Base-by-base conservation (phyloP, 2,797 vertebrate genomes). In the Parauchenoglanis punctatus region DNA sequence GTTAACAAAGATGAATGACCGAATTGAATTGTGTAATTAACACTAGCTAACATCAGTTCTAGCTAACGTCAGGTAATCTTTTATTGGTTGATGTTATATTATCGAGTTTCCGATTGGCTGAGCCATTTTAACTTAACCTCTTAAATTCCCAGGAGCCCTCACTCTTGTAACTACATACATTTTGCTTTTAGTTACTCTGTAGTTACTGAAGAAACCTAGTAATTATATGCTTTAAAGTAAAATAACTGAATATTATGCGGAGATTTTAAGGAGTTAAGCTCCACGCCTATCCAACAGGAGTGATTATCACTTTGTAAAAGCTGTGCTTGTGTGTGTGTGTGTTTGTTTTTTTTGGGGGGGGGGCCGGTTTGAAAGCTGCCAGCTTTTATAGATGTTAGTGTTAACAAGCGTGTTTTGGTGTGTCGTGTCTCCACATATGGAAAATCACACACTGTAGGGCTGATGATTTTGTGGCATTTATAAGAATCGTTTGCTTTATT, bases 381-480 rank as follows among this genome's bases (percentile, higher is more conserved):
- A 65, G 23, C n/a, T 49, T 52, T 49, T 56, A 31, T 31, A 81
- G 35, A 63, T n/a, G 13, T 44, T 63, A n/a, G 40, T 46, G 35
- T 46, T 81, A n/a, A n/a, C 1, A 81, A 63, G 5, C 1, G 25
- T 63, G 40, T 63, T 81, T 63, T 63, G 31, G 58, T 63, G 58
- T 81, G 80, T n/a, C n/a, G 40, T 28, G 46, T 46, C 35, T n/a
- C 58, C 40, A 63, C 40, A 46, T 63, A 25, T 46, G 35, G 80
- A 81, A 81, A 46, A 81, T 63, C 44, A 31, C 25, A 46, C 59
- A 87, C 70, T 67, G 49, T 54, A 83, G 81, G 56, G 40, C 44
- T 65, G 25, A 49, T 83, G 15, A 82, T 81, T 81, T 63, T 65
- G 81, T 82, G 59, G 25, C 61, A 52, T 65, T 49, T 67, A 18